Evolutionary conservation across 2,888 invertebrate species (phyloP), one percentile per base, ranked within the genome.

Genomic region (Thymelicus acteon): DNA sequence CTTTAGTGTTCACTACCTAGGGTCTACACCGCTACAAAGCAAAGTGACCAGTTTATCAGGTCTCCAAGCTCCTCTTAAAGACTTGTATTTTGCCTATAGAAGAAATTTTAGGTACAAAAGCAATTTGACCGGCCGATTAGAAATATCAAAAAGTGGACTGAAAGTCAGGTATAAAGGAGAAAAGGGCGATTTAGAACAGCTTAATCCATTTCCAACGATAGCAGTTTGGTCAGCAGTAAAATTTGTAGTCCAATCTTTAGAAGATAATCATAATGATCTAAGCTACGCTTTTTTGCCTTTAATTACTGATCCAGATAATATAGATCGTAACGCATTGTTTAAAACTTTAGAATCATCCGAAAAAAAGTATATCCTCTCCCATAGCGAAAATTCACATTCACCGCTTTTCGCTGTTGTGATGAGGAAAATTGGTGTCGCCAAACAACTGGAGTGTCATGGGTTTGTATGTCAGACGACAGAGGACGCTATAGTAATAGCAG

Each of bases 191-290:
- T 82, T 95, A 67, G 95, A 95, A 83, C 95, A 95, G 80, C 86
- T 96, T 67, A 98, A 98, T 82, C 97, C 98, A 2, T 98, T 98
- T 82, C 97, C 98, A 24, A 97, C 97, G 60, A 98, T 98, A 87
- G 98, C 98, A 1, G 98, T 98, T 2, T 98, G 98, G 98, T 98
- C 98, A 19, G 98, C 98, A 0, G 96, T 98, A 2, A 97, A 97
- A 86, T 97, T 98, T 84, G 96, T 97, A 7, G 95, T 96, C 24
- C 96, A 96, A 74, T 91, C 94, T 13, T 89, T 93, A 39, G 95
- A 95, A 75, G 95, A 95, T 68, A 94, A 95, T 58, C 90, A 93
- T 6, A 88, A 84, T 64, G 94, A 94, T 40, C 82, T 94, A 39
- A 94, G 95, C 80, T 97, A 95, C 84, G 98, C 98, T 48, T 98